Percentiles rank a stretch among this genome's conserved stretches.
phyloP scores from a whole-genome alignment of 1,140 invertebrate species.

The Zaprionus gabonicus region DNA sequence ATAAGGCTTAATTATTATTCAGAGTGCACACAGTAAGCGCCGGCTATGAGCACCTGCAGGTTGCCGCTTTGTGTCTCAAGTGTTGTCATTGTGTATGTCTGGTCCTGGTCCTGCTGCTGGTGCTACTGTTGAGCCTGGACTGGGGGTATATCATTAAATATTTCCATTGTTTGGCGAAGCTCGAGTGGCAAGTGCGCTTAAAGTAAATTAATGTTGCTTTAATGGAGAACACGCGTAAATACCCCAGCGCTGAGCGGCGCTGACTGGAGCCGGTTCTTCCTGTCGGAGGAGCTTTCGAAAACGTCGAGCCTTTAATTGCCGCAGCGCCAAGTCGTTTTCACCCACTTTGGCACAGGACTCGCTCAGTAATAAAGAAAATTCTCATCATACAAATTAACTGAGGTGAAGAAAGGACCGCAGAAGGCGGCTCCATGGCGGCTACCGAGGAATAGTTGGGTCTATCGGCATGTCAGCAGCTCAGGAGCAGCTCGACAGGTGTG shows the following conservation, averaged over 20 bases:
- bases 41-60: neutral
- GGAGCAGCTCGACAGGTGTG: constrained; percentile 2
- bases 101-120: neutral
- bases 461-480: constrained; percentile 37
- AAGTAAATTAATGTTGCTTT: constrained; percentile 58
- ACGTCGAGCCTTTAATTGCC: constrained; percentile 48
- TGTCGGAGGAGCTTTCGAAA: constrained; percentile 15
- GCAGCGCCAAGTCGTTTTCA: constrained; percentile 47
- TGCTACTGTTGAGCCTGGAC: neutral
- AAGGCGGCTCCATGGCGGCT: constrained; percentile 24
- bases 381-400: constrained; percentile 48
- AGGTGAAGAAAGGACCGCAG: constrained; percentile 40
- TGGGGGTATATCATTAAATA: constrained; percentile 56
- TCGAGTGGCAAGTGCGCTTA: constrained; percentile 38
- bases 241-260: constrained; percentile 28
- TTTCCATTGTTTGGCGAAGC: constrained; percentile 52
- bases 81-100: constrained; percentile 20
- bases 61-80: constrained; percentile 19
- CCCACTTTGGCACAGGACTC: constrained; percentile 36
- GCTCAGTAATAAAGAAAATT: constrained; percentile 42
- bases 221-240: constrained; percentile 66
- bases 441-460: constrained; percentile 43
- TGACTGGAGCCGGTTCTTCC: neutral
- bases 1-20: constrained; percentile 17
- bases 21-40: neutral